Evolutionary conservation across 1,140 invertebrate genomes (phyloP).

Genomic region (Diabrotica undecimpunctata): DNA sequence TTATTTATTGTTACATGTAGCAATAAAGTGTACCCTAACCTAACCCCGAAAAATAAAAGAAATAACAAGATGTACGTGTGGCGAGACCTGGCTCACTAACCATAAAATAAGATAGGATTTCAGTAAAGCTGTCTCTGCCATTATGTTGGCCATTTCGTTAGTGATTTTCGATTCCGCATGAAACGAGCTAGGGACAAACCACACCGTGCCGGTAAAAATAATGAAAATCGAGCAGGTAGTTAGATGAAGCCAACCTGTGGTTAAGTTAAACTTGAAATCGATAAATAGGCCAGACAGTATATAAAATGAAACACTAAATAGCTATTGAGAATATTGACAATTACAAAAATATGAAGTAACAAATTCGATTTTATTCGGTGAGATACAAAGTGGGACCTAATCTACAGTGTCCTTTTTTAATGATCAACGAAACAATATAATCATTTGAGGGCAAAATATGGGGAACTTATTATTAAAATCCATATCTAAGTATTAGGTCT

Average conservation of each 20-base stretch:
- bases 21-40: neutral
- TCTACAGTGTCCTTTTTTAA: no score
- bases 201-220: neutral
- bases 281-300: neutral
- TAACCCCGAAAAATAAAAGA: neutral
- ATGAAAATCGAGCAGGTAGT: neutral
- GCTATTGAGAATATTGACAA: no score
- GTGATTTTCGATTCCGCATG: constrained; percentile 2
- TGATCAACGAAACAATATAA: no score
- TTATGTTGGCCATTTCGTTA: neutral
- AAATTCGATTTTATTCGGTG: no score
- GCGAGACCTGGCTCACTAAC: neutral
- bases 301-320: no score
- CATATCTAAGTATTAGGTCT: no score
- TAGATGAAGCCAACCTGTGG: neutral
- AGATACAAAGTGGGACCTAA: no score
- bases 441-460: no score
- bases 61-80: constrained; percentile 2
- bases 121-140: neutral
- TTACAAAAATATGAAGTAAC: no score
- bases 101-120: constrained; percentile 3
- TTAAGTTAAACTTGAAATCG: neutral
- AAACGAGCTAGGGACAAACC: neutral
- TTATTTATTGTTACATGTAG: neutral
- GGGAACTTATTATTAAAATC: no score